Percentiles rank a stretch among this genome's conserved stretches.
These are phyloP conservation scores for Lamellibrachia columna DNA, from an alignment of 2,888 invertebrate genomes.

Conservation along the genomic window DNA sequence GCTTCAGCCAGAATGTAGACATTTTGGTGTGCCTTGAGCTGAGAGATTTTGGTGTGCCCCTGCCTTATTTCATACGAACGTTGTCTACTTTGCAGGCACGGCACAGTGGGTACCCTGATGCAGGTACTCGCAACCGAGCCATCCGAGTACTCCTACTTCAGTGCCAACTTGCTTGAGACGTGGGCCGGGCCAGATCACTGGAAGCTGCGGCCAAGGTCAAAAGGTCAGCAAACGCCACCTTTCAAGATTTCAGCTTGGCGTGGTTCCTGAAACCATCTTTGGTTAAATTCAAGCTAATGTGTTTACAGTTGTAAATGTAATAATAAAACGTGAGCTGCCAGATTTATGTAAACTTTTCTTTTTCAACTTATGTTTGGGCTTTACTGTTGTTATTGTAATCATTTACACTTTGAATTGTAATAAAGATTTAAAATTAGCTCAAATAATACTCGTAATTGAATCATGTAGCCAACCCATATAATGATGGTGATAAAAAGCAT, in stretches of 20 bases:
- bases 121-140: constrained; percentile 66
- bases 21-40: too few relatives aligned
- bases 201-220: constrained; percentile 70
- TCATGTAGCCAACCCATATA: too few relatives aligned
- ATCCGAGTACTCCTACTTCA: constrained; percentile 78
- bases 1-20: too few relatives aligned
- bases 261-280: background rate
- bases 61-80: too few relatives aligned
- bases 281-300: background rate
- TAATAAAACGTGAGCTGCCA: background rate
- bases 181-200: constrained; percentile 89
- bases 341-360: background rate
- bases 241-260: background rate
- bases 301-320: background rate
- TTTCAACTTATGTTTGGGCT: background rate
- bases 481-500: too few relatives aligned
- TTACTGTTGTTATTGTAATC: background rate
- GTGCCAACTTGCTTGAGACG: constrained; percentile 67
- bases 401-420: too few relatives aligned
- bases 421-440: too few relatives aligned
- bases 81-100: constrained; percentile 41
- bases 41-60: too few relatives aligned
- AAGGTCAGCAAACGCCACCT: constrained; percentile 30
- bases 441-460: too few relatives aligned
- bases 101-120: constrained; percentile 58